Base-by-base conservation (phyloP, 1,140 invertebrate species). In the Bombus sylvicola region DNA sequence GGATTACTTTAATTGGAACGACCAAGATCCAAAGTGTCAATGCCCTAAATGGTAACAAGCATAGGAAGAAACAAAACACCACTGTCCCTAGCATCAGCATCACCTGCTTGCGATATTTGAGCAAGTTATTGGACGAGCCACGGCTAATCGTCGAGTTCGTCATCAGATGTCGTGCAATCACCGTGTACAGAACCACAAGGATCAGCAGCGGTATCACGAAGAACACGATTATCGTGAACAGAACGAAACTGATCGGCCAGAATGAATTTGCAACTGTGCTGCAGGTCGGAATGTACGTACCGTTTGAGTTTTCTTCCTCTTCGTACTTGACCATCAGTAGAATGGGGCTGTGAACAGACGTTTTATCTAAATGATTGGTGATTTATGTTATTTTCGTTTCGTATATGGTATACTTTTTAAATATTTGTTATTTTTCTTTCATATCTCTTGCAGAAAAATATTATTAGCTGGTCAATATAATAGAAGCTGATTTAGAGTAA, bases 41-140 rank as follows among this genome's bases (percentile, higher is more conserved):
- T 6, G 98, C 96, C 69, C 98, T 96, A 92, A 99, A 98, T 8
- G 98, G 98, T 69, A 99, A 94, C 41, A 99, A 96, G 92, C 98
- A 99, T 43, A 98, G 95, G 94, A 99, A 99, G 94, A 99, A 99
- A 22, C 97, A 97, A n/a, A 97, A 92, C 1, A 99, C 98, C 0
- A 99, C 98, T 3, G 98, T 97, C 9, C 97, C 98, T 22, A 99
- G 95, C 98, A 99, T 99, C 37, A 98, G 92, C 15, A 99, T 97
- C n/a, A 97, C 97, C 95, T 97, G 97, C 92, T 97, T 97, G 71
- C 97, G 96, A 80, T 97, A 97, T 86, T 96, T 96, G 41, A 95
- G 89, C 28, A 95, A 91, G 88, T 96, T 96, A 88, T 96, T 96
- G 66, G 94, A 95, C 86, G 96, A 95, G n/a, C 96, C 96, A 8